Base-by-base conservation (phyloP, 2,888 invertebrate genomes). In the Meteorus colon region DNA sequence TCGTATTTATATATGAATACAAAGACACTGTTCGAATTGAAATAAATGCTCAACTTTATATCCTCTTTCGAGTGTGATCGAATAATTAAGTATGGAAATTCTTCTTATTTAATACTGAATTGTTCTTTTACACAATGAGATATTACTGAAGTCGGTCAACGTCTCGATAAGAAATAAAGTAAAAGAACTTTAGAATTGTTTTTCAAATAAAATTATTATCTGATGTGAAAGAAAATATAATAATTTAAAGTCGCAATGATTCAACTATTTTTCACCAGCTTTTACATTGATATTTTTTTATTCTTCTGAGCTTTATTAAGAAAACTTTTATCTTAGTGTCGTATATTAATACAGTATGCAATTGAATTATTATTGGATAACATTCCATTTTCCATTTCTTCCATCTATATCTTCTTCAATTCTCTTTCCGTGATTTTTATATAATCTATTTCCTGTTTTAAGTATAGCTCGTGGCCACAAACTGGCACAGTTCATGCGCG, bases 401-500 rank as follows among this genome's bases (percentile, higher is more conserved):
- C 1, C 41, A 5, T 41, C 1, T 41, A 19, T 6, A 19, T 55
- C n/a, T 55, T 4, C n/a, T 24, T 55, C 19, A 55, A 5, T 55
- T 72, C 16, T 5, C 24, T 12, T 31, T 45, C 31, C 62, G 45
- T 63, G 71, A 63, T 72, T 72, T 63, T 72, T 72, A 19, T 59
- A 37, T 34, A 65, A 72, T 72, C 48, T 48, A 72, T 72, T 71
- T 51, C 63, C n/a, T 19, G n/a, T 62, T 41, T 14, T 31, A 45
- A 72, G 72, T 72, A 48, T 48, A 72, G 48, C 19, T 48, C 27
- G 62, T 72, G 63, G 72, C 63, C 63, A 72, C 62, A 48, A 72
- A 76, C 67, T 67, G 48, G 71, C 60, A 72, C 72, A 67, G 72
- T 76, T 67, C 68, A 72, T 72, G 72, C 72, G 48, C 72, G 63